A percentile compares a stretch with the other conserved stretches of the same genome.
phyloP scores from a whole-genome alignment of 2,888 invertebrate genomes.

The Tenthredo mesomela region DNA sequence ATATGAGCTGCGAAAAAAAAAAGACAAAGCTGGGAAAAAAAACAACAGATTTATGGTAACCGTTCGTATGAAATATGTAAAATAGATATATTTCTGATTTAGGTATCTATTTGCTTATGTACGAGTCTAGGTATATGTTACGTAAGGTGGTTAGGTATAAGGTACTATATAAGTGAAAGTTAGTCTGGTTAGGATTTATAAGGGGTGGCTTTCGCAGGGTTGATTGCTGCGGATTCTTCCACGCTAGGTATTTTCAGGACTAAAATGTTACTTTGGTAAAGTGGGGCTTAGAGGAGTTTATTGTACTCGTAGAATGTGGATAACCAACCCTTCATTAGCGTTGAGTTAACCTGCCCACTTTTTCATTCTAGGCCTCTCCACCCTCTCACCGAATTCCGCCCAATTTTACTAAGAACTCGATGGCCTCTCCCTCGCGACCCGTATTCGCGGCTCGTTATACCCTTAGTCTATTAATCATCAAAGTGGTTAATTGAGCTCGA shows the following conservation, averaged over 20 bases:
- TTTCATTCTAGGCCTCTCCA: conserved; percentile 11
- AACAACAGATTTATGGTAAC: not conserved
- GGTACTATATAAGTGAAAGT: conserved; percentile 27
- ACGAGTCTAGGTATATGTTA: not conserved
- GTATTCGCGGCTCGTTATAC: not conserved
- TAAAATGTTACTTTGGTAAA: conserved; percentile 59
- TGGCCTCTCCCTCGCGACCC: conserved; percentile 27
- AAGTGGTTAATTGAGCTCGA: conserved; percentile 35
- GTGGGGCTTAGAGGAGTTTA: conserved; percentile 58
- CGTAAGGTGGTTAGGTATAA: not conserved
- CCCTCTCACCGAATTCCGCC: conserved; percentile 23
- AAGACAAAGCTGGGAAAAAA: not conserved
- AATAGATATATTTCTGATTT: not conserved
- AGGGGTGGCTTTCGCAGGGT: conserved; percentile 61
- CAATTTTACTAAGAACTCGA: conserved; percentile 45
- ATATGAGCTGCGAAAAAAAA: not conserved
- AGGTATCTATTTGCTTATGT: not conserved
- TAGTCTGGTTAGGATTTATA: conserved; percentile 59
- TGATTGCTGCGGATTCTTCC: conserved; percentile 66
- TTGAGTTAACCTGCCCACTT: conserved; percentile 48
- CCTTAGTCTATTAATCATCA: conserved; percentile 33
- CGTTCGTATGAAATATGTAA: not conserved
- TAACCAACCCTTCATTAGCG: conserved; percentile 49
- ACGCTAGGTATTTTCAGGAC: conserved; percentile 56
- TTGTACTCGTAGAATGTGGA: conserved; percentile 56